Evolutionary conservation across 2,888 invertebrate genomes (phyloP).

Genomic region (Nemapogon koenigi): DNA sequence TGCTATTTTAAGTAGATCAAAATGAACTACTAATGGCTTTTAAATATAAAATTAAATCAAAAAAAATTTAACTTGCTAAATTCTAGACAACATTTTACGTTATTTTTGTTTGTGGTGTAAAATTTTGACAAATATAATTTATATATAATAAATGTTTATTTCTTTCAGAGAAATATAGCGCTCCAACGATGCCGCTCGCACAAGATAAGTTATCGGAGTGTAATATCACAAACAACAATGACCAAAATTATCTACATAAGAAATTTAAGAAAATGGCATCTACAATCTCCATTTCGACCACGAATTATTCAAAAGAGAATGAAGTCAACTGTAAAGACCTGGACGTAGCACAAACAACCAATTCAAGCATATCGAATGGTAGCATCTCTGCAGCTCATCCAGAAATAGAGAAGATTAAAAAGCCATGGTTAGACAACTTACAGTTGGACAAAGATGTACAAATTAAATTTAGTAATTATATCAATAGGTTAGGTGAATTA

Average conservation of each 20-base stretch:
- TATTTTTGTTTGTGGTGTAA: too few relatives aligned
- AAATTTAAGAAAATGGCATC: constrained; percentile 91
- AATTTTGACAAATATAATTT: too few relatives aligned
- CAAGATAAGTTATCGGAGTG: constrained; percentile 58
- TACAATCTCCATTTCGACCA: constrained; percentile 46
- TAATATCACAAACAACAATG: constrained; percentile 62
- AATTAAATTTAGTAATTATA: constrained; percentile 57
- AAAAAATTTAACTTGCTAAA: too few relatives aligned
- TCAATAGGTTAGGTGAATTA: constrained; percentile 53
- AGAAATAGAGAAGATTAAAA: constrained; percentile 54
- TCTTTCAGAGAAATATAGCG: constrained; percentile 48
- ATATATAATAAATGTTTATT: too few relatives aligned
- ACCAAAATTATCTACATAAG: constrained; percentile 86
- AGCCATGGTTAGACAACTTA: constrained; percentile 28
- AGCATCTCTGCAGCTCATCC: constrained; percentile 54
- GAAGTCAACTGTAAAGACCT: constrained; percentile 9
- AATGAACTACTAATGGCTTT: too few relatives aligned
- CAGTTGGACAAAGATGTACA: constrained; percentile 56
- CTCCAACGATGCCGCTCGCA: constrained; percentile 55
- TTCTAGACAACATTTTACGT: too few relatives aligned
- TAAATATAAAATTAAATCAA: too few relatives aligned
- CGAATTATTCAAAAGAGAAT: constrained; percentile 36
- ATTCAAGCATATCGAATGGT: constrained; percentile 44
- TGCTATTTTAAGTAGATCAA: too few relatives aligned
- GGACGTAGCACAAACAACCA: constrained; percentile 30